These are phyloP conservation scores for Silurus asotus DNA, from an alignment of 2,113 vertebrate species.

Conservation along the genomic window DNA sequence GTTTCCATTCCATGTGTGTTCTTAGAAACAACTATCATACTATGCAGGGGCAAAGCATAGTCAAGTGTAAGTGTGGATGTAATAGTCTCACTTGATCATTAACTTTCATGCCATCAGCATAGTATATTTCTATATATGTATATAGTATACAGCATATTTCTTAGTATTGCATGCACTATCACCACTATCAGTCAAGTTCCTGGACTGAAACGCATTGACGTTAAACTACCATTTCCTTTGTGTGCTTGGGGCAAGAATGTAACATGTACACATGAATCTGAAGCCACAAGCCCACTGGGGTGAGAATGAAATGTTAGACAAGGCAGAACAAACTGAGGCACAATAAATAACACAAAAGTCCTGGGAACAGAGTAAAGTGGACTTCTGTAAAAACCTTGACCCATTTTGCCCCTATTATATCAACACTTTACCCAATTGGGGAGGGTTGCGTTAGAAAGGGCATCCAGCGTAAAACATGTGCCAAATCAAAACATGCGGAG, in stretches of 20 bases:
- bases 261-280: constrained; percentile 32
- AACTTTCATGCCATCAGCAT: not conserved
- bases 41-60: not conserved
- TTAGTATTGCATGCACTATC: not conserved
- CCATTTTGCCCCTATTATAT: constrained; percentile 42
- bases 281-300: constrained; percentile 1
- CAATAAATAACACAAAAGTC: not conserved
- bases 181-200: not conserved
- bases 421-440: constrained; percentile 34
- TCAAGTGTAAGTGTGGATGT: not conserved
- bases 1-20: not conserved
- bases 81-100: not conserved
- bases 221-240: constrained; percentile 38
- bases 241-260: constrained; percentile 25
- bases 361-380: not conserved
- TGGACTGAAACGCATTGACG: constrained; percentile 35
- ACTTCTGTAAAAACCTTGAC: constrained; percentile 22
- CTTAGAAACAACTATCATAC: not conserved
- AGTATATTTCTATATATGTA: too few species aligned
- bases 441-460: too few species aligned
- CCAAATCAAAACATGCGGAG: too few species aligned
- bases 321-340: constrained; percentile 19
- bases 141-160: not conserved
- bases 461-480: too few species aligned
- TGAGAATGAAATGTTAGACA: constrained; percentile 49